Base-by-base conservation (phyloP, 35 echinoderm and acorn worm genomes). In the Acanthaster planci region DNA sequence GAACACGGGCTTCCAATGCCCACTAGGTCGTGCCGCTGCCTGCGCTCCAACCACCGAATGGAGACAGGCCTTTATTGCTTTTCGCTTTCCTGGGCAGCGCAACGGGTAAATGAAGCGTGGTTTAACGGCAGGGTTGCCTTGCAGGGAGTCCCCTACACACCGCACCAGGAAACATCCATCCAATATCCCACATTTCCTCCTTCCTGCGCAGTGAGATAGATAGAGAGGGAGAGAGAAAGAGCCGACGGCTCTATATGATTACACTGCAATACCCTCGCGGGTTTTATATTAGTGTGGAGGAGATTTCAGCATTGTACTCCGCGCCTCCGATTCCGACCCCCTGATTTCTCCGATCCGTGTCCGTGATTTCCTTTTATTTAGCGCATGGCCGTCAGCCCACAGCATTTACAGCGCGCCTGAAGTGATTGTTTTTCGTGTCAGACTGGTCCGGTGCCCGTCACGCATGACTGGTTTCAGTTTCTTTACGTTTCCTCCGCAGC, bases 351-450 rank as follows among this genome's bases (percentile, higher is more conserved):
- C 22, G 26, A 72, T 72, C 34, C 34, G 26, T 72, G 21, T 27
- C 60, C 29, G 2, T 10, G 64, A 72, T 72, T 72, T 72, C 29
- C 64, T 31, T 29, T 12, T 72, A 3, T 34, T 67, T 4, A 15
- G 9, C n/a, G 16, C 60, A n/a, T 67, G 60, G 1, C 17, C 14
- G 30, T 29, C 64, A 35, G 64, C 34, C 1, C 21, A 72, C 2
- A 29, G 29, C 42, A 12, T 47, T n/a, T n/a, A n/a, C n/a, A 26
- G 34, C 23, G 26, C 23, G 64, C 64, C 64, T 35, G 26, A 72
- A 72, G 64, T 72, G 64, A 72, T 72, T 72, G 64, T 72, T 72
- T 72, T 72, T 72, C 64, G 64, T 72, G 64, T 34, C 23, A 72
- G 64, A 72, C 64, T 12, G 26, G 64, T 27, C 64, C 64, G 26